Conservation (phyloP, 2,113 vertebrate species). For the Tricholaema leucomelas region DNA sequence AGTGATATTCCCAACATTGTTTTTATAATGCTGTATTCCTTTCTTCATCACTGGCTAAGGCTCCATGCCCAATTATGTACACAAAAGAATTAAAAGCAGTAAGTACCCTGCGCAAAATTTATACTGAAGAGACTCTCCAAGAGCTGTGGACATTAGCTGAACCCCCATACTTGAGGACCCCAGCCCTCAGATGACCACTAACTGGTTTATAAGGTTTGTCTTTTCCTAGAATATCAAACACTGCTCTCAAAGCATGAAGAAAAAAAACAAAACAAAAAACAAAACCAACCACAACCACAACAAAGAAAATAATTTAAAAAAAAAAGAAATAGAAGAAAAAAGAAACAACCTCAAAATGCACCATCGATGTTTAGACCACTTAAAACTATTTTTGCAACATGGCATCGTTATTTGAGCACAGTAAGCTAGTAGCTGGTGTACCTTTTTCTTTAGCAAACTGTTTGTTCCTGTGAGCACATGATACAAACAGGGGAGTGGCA, state of each 20-base stretch:
- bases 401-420: neutral
- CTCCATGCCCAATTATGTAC: neutral
- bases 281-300: no score
- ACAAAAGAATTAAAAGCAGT: neutral
- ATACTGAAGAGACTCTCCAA: neutral
- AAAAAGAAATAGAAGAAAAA: no score
- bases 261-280: no score
- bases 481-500: constrained; percentile 62
- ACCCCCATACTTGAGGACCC: neutral
- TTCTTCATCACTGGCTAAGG: neutral
- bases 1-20: neutral
- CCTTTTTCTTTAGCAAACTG: neutral
- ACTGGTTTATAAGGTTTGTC: neutral
- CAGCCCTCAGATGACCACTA: neutral
- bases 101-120: neutral
- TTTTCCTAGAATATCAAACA: neutral
- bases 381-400: neutral
- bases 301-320: no score
- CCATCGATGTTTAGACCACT: neutral
- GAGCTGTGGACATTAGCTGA: neutral
- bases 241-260: neutral
- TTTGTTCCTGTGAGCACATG: constrained; percentile 41
- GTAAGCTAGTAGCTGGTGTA: neutral
- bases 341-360: neutral
- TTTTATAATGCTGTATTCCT: neutral